A percentile compares a stretch with the other conserved stretches of the same genome.
Conservation (phyloP, 30 jellyfish, hydroid and myxozoan genomes). For the Cassiopea xamachana region DNA sequence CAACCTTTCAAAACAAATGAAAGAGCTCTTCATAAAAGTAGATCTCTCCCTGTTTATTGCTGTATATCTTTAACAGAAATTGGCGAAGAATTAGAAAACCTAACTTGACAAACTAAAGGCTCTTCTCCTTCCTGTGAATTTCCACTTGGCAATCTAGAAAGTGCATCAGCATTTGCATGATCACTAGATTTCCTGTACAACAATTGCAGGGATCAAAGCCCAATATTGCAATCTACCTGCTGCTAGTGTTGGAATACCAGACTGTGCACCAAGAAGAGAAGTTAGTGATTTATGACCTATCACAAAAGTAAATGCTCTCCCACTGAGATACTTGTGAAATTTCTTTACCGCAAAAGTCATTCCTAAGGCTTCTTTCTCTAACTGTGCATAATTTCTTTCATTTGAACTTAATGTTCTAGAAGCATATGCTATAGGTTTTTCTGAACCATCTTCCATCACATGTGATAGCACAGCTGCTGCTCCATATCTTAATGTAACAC, state of each 20-base stretch:
- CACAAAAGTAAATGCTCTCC: slow-evolving; percentile 67
- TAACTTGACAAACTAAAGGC: slow-evolving; percentile 16
- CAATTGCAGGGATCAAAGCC: slow-evolving; percentile 44
- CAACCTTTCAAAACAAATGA: slow-evolving; percentile 36
- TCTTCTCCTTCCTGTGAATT: slow-evolving; percentile 14
- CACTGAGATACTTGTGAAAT: slow-evolving; percentile 79
- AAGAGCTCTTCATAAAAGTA: slow-evolving; percentile 29
- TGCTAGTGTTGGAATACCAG: slow-evolving; percentile 75
- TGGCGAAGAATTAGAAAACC: slow-evolving; percentile 21
- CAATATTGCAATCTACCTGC: slow-evolving; percentile 73
- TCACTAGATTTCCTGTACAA: slow-evolving; percentile 19
- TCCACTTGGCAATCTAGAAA: slow-evolving; percentile 31
- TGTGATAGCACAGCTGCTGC: slow-evolving; percentile 87
- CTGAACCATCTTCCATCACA: slow-evolving; percentile 52
- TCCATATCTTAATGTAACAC: slow-evolving; percentile 82
- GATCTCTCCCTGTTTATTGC: slow-evolving; percentile 40
- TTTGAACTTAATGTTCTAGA: slow-evolving; percentile 52
- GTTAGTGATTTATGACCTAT: slow-evolving; percentile 70
- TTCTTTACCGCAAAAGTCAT: slow-evolving; percentile 75
- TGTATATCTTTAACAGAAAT: slow-evolving; percentile 35
- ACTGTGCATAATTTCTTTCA: slow-evolving; percentile 66
- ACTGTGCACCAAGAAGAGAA: slow-evolving; percentile 36
- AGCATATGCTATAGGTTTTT: slow-evolving; percentile 74
- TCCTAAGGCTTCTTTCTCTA: slow-evolving; percentile 81
- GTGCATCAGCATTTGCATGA: slow-evolving; percentile 56